Evolutionary conservation across 37 sponge, comb jelly and placozoan species (phyloP).

Genomic region (Oopsacas minuta): DNA sequence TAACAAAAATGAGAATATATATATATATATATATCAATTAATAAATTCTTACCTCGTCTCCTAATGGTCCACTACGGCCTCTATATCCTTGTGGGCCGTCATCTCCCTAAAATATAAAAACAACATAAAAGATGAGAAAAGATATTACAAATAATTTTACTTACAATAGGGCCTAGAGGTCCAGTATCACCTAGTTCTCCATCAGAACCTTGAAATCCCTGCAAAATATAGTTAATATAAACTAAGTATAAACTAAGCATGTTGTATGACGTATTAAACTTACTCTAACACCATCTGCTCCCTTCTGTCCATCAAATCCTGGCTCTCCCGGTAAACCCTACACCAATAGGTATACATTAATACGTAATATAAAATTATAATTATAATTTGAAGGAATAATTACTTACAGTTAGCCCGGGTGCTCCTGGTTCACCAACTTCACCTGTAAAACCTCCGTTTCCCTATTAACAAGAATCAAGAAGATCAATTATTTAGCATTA

Average conservation of each 20-base stretch:
- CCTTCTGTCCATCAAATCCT: not conserved
- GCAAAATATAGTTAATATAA: not conserved
- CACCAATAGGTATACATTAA: no score
- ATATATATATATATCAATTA: not conserved
- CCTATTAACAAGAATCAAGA: no score
- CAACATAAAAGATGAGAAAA: not conserved
- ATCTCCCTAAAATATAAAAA: not conserved
- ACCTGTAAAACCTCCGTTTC: not conserved
- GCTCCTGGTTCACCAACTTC: not conserved
- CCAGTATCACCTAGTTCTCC: not conserved
- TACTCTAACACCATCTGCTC: slow-evolving; percentile 5
- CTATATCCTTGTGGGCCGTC: not conserved
- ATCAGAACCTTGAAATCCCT: not conserved
- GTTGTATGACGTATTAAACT: not conserved
- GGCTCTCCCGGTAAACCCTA: not conserved
- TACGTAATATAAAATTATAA: no score
- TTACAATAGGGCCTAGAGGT: not conserved
- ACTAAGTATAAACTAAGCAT: no score
- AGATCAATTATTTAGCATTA: not conserved
- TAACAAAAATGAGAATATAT: not conserved
- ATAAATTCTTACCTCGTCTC: not conserved
- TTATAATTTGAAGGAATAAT: no score
- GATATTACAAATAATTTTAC: not conserved
- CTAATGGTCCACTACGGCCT: not conserved
- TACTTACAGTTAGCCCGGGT: not conserved